Conservation (phyloP, 2,797 vertebrate genomes). For the Chelonia mydas region DNA sequence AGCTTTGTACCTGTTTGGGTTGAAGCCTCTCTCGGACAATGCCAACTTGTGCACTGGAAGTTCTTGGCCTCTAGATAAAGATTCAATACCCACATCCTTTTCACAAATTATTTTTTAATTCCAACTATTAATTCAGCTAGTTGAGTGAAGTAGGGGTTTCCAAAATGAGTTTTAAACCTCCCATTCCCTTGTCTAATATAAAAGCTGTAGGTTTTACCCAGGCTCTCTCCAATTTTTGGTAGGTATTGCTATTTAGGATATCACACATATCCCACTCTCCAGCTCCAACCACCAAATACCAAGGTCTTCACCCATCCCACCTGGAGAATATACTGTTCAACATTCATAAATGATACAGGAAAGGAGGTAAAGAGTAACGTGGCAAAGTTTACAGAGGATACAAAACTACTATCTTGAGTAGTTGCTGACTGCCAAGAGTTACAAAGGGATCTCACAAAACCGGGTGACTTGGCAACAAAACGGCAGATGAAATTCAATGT, state of each 20-base stretch:
- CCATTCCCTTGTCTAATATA: background rate
- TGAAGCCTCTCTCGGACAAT: background rate
- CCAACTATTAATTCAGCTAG: background rate
- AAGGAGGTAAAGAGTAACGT: background rate
- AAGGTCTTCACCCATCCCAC: too few species aligned
- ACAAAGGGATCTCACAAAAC: background rate
- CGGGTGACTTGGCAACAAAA: background rate
- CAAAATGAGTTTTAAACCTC: background rate
- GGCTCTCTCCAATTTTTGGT: background rate
- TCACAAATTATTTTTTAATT: background rate
- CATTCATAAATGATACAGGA: background rate
- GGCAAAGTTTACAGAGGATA: background rate
- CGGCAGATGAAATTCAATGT: background rate
- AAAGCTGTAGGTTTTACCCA: background rate
- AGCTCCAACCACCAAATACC: background rate
- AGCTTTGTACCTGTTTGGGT: background rate
- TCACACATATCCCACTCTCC: background rate
- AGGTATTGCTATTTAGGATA: background rate
- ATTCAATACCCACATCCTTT: too few species aligned
- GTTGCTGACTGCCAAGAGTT: background rate
- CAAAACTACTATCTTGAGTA: background rate
- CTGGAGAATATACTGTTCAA: background rate
- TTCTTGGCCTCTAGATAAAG: background rate
- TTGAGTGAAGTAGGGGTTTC: background rate
- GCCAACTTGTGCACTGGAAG: background rate